phyloP scores from a whole-genome alignment of 2,113 vertebrate species.

The Calypte anna region DNA sequence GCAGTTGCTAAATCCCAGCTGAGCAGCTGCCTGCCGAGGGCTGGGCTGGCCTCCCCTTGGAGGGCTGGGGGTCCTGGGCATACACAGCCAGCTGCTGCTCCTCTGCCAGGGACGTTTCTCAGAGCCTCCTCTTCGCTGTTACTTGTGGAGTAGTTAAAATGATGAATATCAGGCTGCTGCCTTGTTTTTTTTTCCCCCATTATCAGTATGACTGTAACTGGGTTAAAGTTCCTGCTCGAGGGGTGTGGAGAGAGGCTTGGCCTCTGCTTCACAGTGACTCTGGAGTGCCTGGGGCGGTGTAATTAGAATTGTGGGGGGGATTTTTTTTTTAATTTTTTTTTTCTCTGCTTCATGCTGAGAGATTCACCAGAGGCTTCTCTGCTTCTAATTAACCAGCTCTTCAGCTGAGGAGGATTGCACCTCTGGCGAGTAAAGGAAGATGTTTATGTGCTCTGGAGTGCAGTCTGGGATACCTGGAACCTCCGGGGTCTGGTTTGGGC shows the following conservation, averaged over 20 bases:
- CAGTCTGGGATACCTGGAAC: neutral
- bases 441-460: neutral
- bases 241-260: conserved; percentile 47
- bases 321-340: neutral
- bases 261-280: neutral
- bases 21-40: neutral
- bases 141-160: neutral
- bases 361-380: conserved; percentile 32
- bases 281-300: neutral
- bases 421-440: neutral
- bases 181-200: neutral
- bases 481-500: rapidly evolving
- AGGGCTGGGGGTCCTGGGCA: neutral
- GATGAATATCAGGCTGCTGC: neutral
- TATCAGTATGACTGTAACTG: neutral
- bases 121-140: neutral
- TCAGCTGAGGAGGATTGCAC: neutral
- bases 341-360: neutral
- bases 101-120: neutral
- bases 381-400: conserved; percentile 28
- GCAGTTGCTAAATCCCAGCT: neutral
- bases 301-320: conserved; percentile 32
- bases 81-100: rapidly evolving
- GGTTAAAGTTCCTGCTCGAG: conserved; percentile 55
- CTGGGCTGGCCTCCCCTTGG: neutral